Conservation (phyloP, 2,797 vertebrate genomes). For the Myioborus miniatus region DNA sequence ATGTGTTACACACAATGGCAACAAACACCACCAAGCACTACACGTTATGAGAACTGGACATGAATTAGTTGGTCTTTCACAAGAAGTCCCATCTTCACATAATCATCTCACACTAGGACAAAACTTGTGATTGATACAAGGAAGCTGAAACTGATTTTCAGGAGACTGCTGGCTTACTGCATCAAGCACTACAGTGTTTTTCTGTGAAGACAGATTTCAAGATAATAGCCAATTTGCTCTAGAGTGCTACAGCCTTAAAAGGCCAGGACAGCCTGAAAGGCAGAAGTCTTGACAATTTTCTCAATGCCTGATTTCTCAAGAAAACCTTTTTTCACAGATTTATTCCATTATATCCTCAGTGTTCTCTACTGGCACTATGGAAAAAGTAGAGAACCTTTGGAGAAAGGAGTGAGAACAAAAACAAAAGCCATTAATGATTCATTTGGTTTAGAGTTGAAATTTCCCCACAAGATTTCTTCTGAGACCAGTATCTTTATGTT, state of each 20-base stretch:
- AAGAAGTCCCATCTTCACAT: background rate
- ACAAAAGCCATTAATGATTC: background rate
- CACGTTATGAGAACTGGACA: background rate
- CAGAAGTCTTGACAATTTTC: slow-evolving; percentile 84
- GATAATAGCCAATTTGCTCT: slow-evolving; percentile 77
- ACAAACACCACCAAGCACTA: background rate
- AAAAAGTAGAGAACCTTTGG: background rate
- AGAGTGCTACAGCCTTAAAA: slow-evolving; percentile 77
- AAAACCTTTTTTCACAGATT: slow-evolving; percentile 47
- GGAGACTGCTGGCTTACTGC: background rate
- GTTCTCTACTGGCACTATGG: background rate
- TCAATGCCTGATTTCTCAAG: slow-evolving; percentile 74
- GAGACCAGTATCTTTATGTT: background rate
- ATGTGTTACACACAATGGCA: background rate
- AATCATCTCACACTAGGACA: background rate
- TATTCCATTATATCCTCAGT: background rate
- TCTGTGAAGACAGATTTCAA: background rate
- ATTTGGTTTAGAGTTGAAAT: background rate
- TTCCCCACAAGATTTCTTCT: background rate
- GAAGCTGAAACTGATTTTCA: background rate
- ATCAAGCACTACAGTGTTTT: background rate
- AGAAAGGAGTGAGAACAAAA: background rate
- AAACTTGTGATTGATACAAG: background rate
- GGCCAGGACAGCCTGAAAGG: slow-evolving; percentile 63
- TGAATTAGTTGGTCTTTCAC: background rate